Base-by-base conservation (phyloP, 2,888 invertebrate species). In the Polyommatus icarus region DNA sequence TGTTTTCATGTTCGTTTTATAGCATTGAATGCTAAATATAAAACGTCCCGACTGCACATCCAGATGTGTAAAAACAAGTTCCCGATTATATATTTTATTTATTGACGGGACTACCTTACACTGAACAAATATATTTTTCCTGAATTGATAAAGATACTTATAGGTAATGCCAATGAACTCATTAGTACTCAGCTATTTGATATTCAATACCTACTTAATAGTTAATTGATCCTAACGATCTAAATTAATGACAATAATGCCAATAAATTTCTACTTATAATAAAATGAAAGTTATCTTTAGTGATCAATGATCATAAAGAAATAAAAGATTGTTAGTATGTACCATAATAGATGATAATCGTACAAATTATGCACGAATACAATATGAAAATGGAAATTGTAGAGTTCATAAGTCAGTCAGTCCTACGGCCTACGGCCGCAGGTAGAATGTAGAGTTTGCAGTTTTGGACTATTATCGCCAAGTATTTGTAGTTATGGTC, bases 11-110 rank as follows among this genome's bases (percentile, higher is more conserved):
- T 8, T 46, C 75, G 29, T 75, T 75, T 75, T 75, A 75, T 75
- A 29, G 46, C 73, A 73, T 73, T 73, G 73, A 46, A 73, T 46
- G 73, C 73, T 73, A 75, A 75, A 75, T 75, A 50, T 75, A 75
- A 75, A 75, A 50, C 75, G 32, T 75, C 75, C 29, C 18, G 29
- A 75, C 67, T 67, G 29, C 67, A 67, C 67, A 67, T 29, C 67
- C 67, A 50, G 75, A 75, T 75, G 75, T 75, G 46, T 50, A 54
- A 18, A 75, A 75, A 75, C 75, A 54, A 75, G 75, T 75, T 75
- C 75, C 54, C 75, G 75, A 50, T 75, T 75, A 72, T 20, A 71
- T 61, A 6, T 0, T 7, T 67, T 73, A 73, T 50, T 73, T 10
- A 50, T 5, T 29, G 20, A 5, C 54, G 12, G 12, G 71, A n/a